Evolutionary conservation across 2,113 vertebrate species (phyloP), one percentile per base, ranked within the genome.

Genomic region (Uria aalge): DNA sequence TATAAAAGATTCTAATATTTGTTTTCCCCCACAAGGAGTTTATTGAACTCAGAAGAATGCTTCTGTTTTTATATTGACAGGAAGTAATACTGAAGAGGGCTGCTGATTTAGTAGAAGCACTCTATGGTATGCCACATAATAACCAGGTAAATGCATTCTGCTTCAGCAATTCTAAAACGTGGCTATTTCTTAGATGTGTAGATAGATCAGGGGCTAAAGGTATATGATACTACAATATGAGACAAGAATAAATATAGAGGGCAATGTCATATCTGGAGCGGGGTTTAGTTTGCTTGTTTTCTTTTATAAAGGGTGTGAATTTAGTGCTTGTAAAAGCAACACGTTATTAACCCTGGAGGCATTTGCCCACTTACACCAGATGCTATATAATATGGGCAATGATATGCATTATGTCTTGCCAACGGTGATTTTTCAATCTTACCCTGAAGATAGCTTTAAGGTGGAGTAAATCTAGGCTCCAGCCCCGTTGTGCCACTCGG

Each of bases 51-150:
- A 95, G 75, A 89, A 76, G 60, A 73, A 55, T 85, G 50, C 48
- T 43, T 97, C 80, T 98, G 66, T 94, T 98, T 97, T 97, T 97
- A 56, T 98, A 95, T 98, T 85, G 92, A 96, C 97, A 99, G 99
- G 99, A 99, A 97, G 99, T 99, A 55, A 99, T 99, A 96, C 98
- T 99, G 82, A 99, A 99, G 97, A 98, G 99, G 93, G 99, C 99
- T 23, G 99, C 99, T 5, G 99, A 99, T 96, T 98, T 99, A 93
- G 99, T 99, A 45, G 99, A 99, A 97, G 99, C 99, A 23, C 98
- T 99, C 72, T 99, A 99, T 43, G 99, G 99, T 74, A 99, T 99
- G 98, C 99, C 99, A 56, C 99, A 99, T 96, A 99, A 99, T 94
- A 99, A 99, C 98, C 99, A 99, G 99, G 99, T 99, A 97, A 98